Evolutionary conservation across 2,797 vertebrate genomes (phyloP).

Genomic region (Phrynocephalus forsythii): DNA sequence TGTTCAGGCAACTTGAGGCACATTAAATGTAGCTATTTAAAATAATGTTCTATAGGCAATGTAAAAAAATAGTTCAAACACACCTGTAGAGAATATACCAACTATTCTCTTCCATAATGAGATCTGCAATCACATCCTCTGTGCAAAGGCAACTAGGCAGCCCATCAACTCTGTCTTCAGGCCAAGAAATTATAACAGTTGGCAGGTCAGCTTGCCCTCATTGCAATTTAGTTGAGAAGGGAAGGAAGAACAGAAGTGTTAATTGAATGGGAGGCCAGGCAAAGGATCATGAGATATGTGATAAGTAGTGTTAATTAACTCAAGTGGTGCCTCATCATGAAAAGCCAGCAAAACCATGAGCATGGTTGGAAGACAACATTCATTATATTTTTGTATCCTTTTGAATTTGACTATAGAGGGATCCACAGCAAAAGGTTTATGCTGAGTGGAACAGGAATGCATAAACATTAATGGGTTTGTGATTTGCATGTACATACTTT

Average conservation of each 20-base stretch:
- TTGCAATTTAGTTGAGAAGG: conserved; percentile 11
- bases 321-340: conserved; percentile 35
- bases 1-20: neutral
- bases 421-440: neutral
- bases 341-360: conserved; percentile 32
- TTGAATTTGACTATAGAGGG: neutral
- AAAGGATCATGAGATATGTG: conserved; percentile 30
- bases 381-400: conserved; percentile 32
- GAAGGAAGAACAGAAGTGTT: conserved; percentile 44
- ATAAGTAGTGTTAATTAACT: conserved; percentile 27
- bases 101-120: neutral
- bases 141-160: conserved; percentile 42
- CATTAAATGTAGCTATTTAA: neutral
- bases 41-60: neutral
- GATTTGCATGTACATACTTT: neutral
- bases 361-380: conserved; percentile 30
- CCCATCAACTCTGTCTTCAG: neutral
- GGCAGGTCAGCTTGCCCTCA: conserved; percentile 13
- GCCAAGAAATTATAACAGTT: conserved; percentile 5
- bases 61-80: neutral
- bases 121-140: conserved; percentile 37
- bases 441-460: neutral
- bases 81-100: conserved; percentile 36
- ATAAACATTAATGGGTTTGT: neutral
- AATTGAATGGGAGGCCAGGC: conserved; percentile 34